Base-by-base conservation (phyloP, 2,113 vertebrate genomes). In the Leucoraja erinaceus region DNA sequence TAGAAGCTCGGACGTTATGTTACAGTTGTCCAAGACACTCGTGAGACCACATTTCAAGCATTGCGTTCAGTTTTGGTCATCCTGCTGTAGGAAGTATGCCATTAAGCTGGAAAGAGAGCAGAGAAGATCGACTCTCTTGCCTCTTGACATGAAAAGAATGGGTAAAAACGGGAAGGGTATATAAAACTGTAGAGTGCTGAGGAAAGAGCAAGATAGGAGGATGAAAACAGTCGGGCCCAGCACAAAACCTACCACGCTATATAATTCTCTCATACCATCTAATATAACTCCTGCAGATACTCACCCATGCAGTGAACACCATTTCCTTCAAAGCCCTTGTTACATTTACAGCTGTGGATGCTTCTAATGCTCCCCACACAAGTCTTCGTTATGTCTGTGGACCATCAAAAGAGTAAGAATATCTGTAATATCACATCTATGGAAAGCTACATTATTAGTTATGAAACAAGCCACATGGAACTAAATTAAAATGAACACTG, bases 271-370 rank as follows among this genome's bases (percentile, higher is more conserved):
- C 4, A 18, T 83, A 56, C 33, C 28, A 59, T 54, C 47, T 38
- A 38, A 4, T n/a, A 66, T n/a, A n/a, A 66, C 61, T 7, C 12
- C n/a, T 4, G 1, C 10, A 83, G 76, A 84, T 63, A 93, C 84
- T 94, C 93, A 93, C 94, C 94, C 54, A 93, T 61, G 92, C 94
- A 94, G 93, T 93, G 93, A 11, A 93, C n/a, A 22, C 94, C 94
- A 11, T 93, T 93, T 6, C 93, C 93, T 54, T 92, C 88, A 59
- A 94, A 94, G 31, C 94, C 94, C 0, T 22, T 70, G 0, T 75
- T 93, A 75, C 94, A 94, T 0, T 18, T 66, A 33, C 94, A 94
- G 9, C 56, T 54, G 86, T 63, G 68, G 25, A 33, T 88, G 28
- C 31, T 63, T 3, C 33, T 38, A 7, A 72, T 18, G 14, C n/a